Evolutionary conservation across 2,888 invertebrate genomes (phyloP), one percentile per base, ranked within the genome.

Genomic region (Athetis lepigone): DNA sequence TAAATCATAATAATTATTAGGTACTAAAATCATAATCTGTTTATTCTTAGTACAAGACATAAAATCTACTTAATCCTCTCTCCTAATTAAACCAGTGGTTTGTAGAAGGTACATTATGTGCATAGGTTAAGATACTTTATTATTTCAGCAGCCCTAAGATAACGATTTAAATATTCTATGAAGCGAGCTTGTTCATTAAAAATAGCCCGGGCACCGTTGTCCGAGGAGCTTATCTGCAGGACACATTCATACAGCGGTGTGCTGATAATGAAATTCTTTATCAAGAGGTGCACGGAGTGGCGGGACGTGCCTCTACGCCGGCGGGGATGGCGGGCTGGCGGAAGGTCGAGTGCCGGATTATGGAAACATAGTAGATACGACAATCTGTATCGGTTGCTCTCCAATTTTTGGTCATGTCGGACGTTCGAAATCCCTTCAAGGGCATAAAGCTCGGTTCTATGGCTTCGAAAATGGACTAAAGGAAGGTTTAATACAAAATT

Each of bases 251-350:
- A 85, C 82, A 80, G 82, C 77, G 72, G 83, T 84, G 85, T 83
- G 85, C 88, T 88, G 87, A 88, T 92, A 92, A 92, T 91, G 90
- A 91, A 91, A 92, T 92, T 91, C 91, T 91, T 90, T 90, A 90
- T 89, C 88, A 90, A 88, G 88, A 87, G 88, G 87, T 87, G 85
- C 82, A 85, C 79, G 78, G 84, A 88, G 88, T 85, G 88, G 82
- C 75, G 85, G 79, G 80, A 88, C 90, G 90, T 91, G 89, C 85
- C 83, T 86, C 68, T 71, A 72, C 73, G 76, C 70, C 67, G 77
- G 60, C 69, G 46, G 61, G 43, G 57, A 66, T 52, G 57, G 47
- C 61, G 70, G 43, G 57, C 67, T 52, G 57, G 47, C 61, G 70
- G 79, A 85, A 86, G 83, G 84, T 85, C 79, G 72, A 83, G 79